Base-by-base conservation (phyloP, 1,140 invertebrate genomes). In the Penaeus chinensis region DNA sequence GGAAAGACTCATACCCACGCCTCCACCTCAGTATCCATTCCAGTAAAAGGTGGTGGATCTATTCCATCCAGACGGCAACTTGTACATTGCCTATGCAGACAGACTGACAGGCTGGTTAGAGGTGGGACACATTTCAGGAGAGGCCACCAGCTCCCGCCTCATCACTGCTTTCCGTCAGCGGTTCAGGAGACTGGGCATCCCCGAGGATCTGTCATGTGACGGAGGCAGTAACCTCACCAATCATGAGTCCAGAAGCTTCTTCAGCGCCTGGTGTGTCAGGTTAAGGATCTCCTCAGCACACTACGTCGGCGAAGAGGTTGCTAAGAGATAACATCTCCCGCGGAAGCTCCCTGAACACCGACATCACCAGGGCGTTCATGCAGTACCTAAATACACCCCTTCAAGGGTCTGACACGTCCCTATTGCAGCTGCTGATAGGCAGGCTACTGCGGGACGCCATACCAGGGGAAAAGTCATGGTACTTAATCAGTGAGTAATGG, bases 21-120 rank as follows among this genome's bases (percentile, higher is more conserved):
- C 65, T 22, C 65, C 65, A 3, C 65, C 24, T 22, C 24, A 24
- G 65, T 66, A 24, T 24, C 65, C 7, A 66, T 7, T 65, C 63
- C 63, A 65, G 63, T n/a, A 65, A n/a, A n/a, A 18, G 63, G n/a
- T 65, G 63, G 63, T n/a, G 63, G 63, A 65, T n/a, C 63, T 65
- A n/a, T 65, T 66, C 65, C 65, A 3, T 2, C 65, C 7, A 66
- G 65, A 66, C 7, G 65, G 65, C 65, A 20, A 66, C 65, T n/a
- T n/a, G n/a, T n/a, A n/a, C n/a, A 66, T 66, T 66, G 65, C 65
- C 65, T 66, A 22, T 3, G 65, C 65, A 22, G 65, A 66, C 65
- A 66, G 2, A 7, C 7, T 66, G 20, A 22, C 7, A 7, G n/a
- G n/a, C n/a, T n/a, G n/a, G n/a, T n/a, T n/a, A n/a, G n/a, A n/a